Evolutionary conservation across 2,113 vertebrate genomes (phyloP).

Genomic region (Struthidea cinerea): DNA sequence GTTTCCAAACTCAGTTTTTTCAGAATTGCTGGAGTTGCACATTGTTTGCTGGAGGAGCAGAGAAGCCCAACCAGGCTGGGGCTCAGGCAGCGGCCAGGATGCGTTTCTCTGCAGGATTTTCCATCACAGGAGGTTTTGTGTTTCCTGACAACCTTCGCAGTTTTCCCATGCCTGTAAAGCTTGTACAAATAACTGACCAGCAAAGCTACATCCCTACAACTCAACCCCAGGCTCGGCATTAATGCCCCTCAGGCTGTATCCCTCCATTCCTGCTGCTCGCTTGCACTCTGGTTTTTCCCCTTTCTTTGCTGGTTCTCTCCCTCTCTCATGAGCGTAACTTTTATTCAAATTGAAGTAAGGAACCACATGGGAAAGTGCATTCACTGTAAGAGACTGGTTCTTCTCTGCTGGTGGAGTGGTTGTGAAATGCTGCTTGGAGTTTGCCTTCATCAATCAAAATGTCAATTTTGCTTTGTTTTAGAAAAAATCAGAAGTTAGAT

Average conservation of each 20-base stretch:
- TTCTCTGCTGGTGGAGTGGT: not conserved
- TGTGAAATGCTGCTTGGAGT: not conserved
- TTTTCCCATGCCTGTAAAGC: not conserved
- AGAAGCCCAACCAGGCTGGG: not conserved
- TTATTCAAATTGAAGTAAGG: not conserved
- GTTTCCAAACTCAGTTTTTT: not conserved
- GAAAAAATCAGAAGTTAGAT: not conserved
- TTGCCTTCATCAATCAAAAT: not conserved
- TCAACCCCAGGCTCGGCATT: accelerated
- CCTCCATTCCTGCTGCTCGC: not conserved
- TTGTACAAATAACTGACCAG: not conserved
- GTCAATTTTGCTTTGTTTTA: not conserved
- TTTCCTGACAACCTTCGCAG: not conserved
- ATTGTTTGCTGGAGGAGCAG: not conserved
- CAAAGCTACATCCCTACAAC: not conserved
- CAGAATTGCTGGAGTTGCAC: not conserved
- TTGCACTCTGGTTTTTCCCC: accelerated
- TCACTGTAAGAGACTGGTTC: not conserved
- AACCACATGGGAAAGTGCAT: not conserved
- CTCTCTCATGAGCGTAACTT: not conserved
- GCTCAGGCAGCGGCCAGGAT: not conserved
- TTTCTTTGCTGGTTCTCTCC: not conserved
- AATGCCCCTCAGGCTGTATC: not conserved
- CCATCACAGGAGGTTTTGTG: not conserved
- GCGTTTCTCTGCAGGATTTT: not conserved